phyloP scores from a whole-genome alignment of 1,140 invertebrate genomes.

The Cydia strobilella region DNA sequence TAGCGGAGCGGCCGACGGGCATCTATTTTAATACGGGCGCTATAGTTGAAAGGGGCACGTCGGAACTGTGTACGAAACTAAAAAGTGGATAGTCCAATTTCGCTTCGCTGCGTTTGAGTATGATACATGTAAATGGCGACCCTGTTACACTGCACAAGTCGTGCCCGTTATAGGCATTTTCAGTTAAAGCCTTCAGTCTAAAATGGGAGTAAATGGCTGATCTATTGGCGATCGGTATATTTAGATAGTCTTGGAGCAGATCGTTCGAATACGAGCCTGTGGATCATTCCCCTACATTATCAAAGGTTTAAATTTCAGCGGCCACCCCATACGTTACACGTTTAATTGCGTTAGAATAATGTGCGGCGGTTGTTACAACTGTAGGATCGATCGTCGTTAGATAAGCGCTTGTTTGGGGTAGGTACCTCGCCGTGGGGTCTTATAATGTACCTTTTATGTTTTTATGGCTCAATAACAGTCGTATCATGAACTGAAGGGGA shows the following conservation, averaged over 20 bases:
- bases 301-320: conserved; percentile 35
- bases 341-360: conserved; percentile 52
- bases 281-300: conserved; percentile 14
- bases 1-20: conserved; percentile 44
- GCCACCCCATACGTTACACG: conserved; percentile 44
- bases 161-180: neutral
- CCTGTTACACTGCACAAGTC: conserved; percentile 1
- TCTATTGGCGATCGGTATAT: conserved; percentile 3
- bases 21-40: conserved; percentile 61
- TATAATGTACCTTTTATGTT: conserved; percentile 43
- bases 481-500: conserved; percentile 44
- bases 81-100: conserved; percentile 39
- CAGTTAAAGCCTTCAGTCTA: conserved; percentile 1
- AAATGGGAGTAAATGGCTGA: neutral
- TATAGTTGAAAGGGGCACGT: conserved; percentile 34
- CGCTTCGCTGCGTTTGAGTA: conserved; percentile 24
- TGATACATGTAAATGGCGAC: conserved; percentile 1
- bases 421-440: conserved; percentile 38
- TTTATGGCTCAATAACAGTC: conserved; percentile 56
- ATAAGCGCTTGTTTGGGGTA: conserved; percentile 53
- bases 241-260: neutral
- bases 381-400: conserved; percentile 49
- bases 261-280: conserved; percentile 15
- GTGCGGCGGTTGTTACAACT: conserved; percentile 45
- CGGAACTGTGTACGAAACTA: conserved; percentile 14